Percentiles rank a stretch among this genome's conserved stretches.
These are phyloP conservation scores for Alligator sinensis DNA, from an alignment of 2,113 vertebrate genomes.

Conservation along the genomic window DNA sequence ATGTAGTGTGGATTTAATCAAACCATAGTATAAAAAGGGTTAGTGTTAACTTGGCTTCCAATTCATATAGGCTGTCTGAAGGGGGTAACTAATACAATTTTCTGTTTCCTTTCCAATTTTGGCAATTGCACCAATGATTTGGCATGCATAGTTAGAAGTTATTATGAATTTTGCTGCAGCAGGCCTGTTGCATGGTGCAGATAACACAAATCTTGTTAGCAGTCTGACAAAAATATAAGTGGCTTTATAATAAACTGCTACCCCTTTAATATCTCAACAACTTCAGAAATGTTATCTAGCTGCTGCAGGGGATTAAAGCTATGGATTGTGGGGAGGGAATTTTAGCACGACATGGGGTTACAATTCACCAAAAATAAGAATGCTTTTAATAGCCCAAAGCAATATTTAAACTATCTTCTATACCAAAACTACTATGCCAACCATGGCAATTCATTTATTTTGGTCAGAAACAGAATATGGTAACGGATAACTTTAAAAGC, in stretches of 20 bases:
- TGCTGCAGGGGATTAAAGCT: slow-evolving; percentile 47
- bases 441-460: slow-evolving; percentile 4
- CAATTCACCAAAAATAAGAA: neutral
- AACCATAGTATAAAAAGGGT: slow-evolving; percentile 4
- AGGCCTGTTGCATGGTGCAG: slow-evolving; percentile 43
- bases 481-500: slow-evolving; percentile 14
- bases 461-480: neutral
- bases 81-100: neutral
- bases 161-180: slow-evolving; percentile 45
- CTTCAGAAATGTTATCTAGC: slow-evolving; percentile 68
- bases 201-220: slow-evolving; percentile 66
- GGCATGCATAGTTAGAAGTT: slow-evolving; percentile 31
- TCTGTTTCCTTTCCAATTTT: neutral
- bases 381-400: neutral
- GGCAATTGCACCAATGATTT: slow-evolving; percentile 42
- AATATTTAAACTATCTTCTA: slow-evolving; percentile 46
- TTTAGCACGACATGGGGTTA: neutral
- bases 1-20: slow-evolving; percentile 49
- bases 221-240: slow-evolving; percentile 69
- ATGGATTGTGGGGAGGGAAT: slow-evolving; percentile 26
- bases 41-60: slow-evolving; percentile 16
- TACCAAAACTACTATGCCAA: neutral
- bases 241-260: slow-evolving; percentile 61
- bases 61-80: neutral
- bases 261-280: slow-evolving; percentile 61